phyloP scores from a whole-genome alignment of 2,113 vertebrate species.

The Catharus bicknelli region DNA sequence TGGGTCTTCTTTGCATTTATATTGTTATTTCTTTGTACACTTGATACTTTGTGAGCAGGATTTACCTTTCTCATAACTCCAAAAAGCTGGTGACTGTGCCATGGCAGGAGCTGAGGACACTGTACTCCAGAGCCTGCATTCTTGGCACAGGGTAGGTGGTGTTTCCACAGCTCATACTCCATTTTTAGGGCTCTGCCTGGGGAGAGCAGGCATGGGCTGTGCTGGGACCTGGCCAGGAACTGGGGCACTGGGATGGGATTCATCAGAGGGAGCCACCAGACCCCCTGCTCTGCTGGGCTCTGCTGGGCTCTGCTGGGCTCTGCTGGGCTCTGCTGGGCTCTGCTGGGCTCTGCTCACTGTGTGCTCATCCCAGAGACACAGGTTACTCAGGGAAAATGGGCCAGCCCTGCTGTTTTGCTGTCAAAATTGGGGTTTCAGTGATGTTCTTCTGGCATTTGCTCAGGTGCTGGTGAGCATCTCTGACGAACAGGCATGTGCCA shows the following conservation, averaged over 20 bases:
- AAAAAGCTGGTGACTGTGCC: background rate
- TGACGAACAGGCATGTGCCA: background rate
- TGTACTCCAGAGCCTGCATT: background rate
- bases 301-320: background rate
- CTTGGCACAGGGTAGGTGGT: background rate
- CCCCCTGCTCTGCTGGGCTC: background rate
- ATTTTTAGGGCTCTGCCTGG: background rate
- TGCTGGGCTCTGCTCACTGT: background rate
- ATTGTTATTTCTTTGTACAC: background rate
- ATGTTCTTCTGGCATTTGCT: background rate
- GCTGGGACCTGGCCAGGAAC: fast-evolving
- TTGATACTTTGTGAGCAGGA: background rate
- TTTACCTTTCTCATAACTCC: background rate
- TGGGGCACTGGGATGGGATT: background rate
- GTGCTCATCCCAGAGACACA: background rate
- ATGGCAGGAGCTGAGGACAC: background rate
- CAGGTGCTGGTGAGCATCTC: background rate
- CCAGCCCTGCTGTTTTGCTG: fast-evolving
- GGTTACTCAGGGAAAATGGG: background rate
- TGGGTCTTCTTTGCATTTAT: background rate
- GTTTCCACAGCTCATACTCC: background rate
- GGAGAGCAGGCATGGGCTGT: background rate
- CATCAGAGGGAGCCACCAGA: background rate
- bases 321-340: background rate
- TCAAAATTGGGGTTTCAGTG: background rate